Base-by-base conservation (phyloP, 2,113 vertebrate genomes). In the Stigmatopora nigra region DNA sequence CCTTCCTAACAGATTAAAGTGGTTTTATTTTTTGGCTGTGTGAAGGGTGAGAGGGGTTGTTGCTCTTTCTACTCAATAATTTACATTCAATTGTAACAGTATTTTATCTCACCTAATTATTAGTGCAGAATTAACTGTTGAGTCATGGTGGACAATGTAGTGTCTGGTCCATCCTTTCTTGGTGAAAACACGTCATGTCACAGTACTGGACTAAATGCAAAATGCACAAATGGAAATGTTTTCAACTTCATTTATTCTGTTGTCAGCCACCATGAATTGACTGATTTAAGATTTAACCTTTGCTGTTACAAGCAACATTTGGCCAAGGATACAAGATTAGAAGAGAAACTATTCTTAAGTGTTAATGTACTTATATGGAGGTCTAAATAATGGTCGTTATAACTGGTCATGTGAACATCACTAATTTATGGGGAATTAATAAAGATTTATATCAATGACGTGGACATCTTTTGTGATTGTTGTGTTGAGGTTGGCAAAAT, bases 301-400 rank as follows among this genome's bases (percentile, higher is more conserved):
- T 19, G 20, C 12, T 10, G 8, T 20, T 22, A 19, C n/a, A 22
- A 5, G 19, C 12, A 31, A 31, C 25, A 53, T 12, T 4, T 3
- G 20, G n/a, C 3, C 62, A 44, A 52, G 63, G 55, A 60, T 53
- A 60, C 63, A 47, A 44, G 64, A 20, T 3, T 31, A 3, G 25
- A 31, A 31, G 25, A 31, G 25, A 31, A 31, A 31, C 25, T 31
- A 31, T 31, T 31, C 25, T 31, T 3, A 31, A 31, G 46, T 47
- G 3, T 64, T 1, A 22, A 49, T 72, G 49, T 61, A 41, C 46
- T 60, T 55, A 15, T 25, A 16, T 61, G 44, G 56, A 73, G 70
- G 69, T 53, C 46, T 61, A 71, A 61, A 63, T 70, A 51, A 38
- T 31, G 25, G 25, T 31, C 25, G 3, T 31, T 31, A 31, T 31